phyloP scores from a whole-genome alignment of 2,797 vertebrate genomes.

The Ara ararauna region DNA sequence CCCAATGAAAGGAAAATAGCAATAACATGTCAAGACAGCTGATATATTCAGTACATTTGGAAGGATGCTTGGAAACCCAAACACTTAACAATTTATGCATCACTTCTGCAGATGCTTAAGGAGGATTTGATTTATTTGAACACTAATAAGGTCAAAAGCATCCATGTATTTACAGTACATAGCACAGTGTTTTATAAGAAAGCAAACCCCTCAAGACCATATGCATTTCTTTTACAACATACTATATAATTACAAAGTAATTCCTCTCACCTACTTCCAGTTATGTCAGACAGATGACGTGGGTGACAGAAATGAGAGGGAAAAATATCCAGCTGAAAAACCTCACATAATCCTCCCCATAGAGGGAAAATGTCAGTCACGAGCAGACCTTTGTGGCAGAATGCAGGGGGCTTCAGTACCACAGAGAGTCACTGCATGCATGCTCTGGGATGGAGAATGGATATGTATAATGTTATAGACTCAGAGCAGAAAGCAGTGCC shows the following conservation, averaged over 20 bases:
- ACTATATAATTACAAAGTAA: background rate
- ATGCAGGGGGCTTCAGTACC: background rate
- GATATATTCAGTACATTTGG: slow-evolving; percentile 35
- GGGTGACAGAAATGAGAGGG: background rate
- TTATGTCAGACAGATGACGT: background rate
- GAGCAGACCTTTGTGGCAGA: background rate
- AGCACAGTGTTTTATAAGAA: background rate
- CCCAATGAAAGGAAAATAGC: background rate
- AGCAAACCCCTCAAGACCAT: background rate
- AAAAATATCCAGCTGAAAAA: background rate
- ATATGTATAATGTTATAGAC: rapidly evolving
- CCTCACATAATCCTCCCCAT: background rate
- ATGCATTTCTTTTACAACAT: background rate
- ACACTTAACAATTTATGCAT: slow-evolving; percentile 32
- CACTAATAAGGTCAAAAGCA: background rate
- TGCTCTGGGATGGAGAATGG: background rate
- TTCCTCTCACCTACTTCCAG: background rate
- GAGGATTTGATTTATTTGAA: slow-evolving; percentile 3
- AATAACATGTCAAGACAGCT: background rate
- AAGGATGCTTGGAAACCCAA: slow-evolving; percentile 13
- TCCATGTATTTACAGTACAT: background rate
- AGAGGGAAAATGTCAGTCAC: background rate
- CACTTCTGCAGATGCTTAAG: background rate
- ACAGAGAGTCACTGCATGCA: rapidly evolving
- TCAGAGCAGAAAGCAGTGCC: background rate